Evolutionary conservation across 2,888 invertebrate species (phyloP), one percentile per base, ranked within the genome.

Genomic region (Dryomyza anilis): DNA sequence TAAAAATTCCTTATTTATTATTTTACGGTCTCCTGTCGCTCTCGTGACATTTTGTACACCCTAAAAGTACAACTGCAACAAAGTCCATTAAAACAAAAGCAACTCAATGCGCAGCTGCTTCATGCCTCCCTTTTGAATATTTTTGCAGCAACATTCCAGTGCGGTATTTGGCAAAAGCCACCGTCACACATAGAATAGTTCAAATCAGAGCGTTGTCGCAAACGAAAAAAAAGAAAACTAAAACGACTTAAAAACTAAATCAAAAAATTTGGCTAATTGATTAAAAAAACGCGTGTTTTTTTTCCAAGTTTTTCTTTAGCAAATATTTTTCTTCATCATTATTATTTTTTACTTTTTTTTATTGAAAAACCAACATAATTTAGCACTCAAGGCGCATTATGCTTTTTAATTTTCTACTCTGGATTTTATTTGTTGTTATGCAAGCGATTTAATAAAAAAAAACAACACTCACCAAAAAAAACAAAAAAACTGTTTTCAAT

Each of bases 401-500:
- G 63, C 48, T 52, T 60, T 56, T 68, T 50, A 63, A 65, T 56
- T 21, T 64, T 52, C 45, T 56, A 65, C 58, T 59, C 59, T 68
- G 68, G 68, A 58, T 70, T 65, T 64, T 67, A 65, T 63, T 66
- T 65, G 60, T 65, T 63, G 59, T 66, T 66, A 66, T 68, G 63
- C 63, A 66, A 63, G 45, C 46, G 52, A 25, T 12, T 30, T 8
- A 5, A 30, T 39, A n/a, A 27, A 3, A 43, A 39, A 39, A 43
- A 10, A 16, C 33, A 3, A 57, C 14, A 23, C 16, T 25, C 57
- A 45, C 16, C 21, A 27, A 39, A 25, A 10, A 36, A 36, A 21
- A 10, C 21, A n/a, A 46, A 21, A 21, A 8, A 19, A n/a, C 12
- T 46, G 3, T 19, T 12, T 43, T 5, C n/a, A n/a, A n/a, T n/a